Base-by-base conservation (phyloP, 2,797 vertebrate genomes). In the Prunella strophiata region DNA sequence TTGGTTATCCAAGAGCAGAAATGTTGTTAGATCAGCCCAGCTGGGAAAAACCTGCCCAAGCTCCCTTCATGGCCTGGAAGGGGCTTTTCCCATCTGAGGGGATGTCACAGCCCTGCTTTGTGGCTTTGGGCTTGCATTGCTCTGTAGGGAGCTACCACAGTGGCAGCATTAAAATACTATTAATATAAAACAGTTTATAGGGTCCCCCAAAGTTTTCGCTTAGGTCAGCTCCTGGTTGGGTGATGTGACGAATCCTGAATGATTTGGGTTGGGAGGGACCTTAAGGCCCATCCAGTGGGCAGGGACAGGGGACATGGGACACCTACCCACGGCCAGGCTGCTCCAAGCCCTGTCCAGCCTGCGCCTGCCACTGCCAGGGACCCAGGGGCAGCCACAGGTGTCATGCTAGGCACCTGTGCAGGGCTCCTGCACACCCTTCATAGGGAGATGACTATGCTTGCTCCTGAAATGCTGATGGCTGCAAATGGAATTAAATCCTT, bases 301-400 rank as follows among this genome's bases (percentile, higher is more conserved):
- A 82, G 42, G 32, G 43, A n/a, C n/a, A n/a, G n/a, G n/a, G n/a
- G n/a, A n/a, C n/a, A n/a, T n/a, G n/a, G n/a, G n/a, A 89, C 55
- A 38, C 23, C 36, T 62, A n/a, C 0, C 57, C 63, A 16, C 32
- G 29, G 0, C 63, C 87, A 83, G 36, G 55, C 0, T 12, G 63
- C 32, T 68, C 48, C 67, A 0, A 51, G 9, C 9, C 23, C n/a
- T 0, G 0, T 38, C 52, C 86, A 55, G 0, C 34, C 42, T 82
- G 71, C 27, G 32, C 71, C n/a, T 4, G 63, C 32, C 79, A 57
- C 29, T 89, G 0, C 57, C 72, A 63, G 50, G 38, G 57, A 25
- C 63, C 10, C 82, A 75, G 78, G 71, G 50, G 20, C 87, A 75
- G 54, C 48, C 77, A 2, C 70, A 62, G 78, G 27, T 70, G 3